Percentiles rank a stretch among this genome's conserved stretches.
Conservation (phyloP, 1,140 invertebrate genomes). For the Pygmarrhopalites habei region DNA sequence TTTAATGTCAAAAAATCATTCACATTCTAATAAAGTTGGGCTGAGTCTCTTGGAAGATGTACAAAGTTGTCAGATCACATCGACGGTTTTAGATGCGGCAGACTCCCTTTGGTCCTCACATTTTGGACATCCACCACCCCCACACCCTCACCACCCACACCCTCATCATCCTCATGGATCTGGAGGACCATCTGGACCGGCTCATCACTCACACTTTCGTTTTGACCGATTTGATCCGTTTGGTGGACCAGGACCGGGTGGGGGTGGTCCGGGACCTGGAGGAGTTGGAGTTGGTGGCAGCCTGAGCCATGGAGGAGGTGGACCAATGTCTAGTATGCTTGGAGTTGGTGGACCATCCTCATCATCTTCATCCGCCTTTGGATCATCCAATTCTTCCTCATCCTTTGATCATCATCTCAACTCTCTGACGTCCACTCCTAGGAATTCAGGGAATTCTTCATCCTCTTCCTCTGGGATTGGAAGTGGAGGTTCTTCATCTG, state of each 20-base stretch:
- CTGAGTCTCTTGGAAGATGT: slow-evolving; percentile 14
- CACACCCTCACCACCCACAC: not conserved
- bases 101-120: not conserved
- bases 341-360: not conserved
- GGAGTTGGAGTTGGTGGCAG: not conserved
- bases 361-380: slow-evolving; percentile 14
- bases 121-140: not conserved
- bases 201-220: no score
- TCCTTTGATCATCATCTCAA: slow-evolving; percentile 44
- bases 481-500: not conserved
- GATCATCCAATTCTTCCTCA: slow-evolving; percentile 38
- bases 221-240: no score
- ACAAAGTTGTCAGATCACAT: slow-evolving; percentile 26
- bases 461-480: slow-evolving; percentile 30
- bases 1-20: slow-evolving; percentile 22
- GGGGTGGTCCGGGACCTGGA: not conserved
- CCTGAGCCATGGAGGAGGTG: no score
- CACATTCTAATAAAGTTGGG: slow-evolving; percentile 8
- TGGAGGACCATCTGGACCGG: not conserved
- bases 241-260: no score
- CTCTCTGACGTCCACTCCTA: slow-evolving; percentile 11
- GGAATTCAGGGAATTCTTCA: not conserved
- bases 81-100: slow-evolving; percentile 20
- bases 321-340: not conserved
- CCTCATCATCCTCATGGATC: no score